Percentiles rank a stretch among this genome's conserved stretches.
Evolutionary conservation across 2,888 invertebrate genomes (phyloP).

Genomic region (Melinopterus prodromus): DNA sequence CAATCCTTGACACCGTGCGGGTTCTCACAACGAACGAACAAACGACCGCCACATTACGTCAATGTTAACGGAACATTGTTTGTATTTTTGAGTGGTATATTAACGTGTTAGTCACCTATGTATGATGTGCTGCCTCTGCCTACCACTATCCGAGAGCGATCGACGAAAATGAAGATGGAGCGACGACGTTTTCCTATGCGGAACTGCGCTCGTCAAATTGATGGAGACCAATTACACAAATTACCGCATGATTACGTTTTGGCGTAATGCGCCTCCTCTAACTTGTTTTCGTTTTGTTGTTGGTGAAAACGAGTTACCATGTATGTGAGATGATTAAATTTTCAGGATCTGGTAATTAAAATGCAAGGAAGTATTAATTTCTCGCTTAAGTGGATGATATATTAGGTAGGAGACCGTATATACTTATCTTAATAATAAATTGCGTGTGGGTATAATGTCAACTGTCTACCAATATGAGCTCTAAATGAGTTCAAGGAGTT

Average conservation of each 20-base stretch:
- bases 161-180: not conserved
- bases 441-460: not conserved
- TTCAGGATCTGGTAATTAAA: not conserved
- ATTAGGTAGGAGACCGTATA: not conserved
- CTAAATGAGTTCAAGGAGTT: too few relatives aligned
- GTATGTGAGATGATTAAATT: not conserved
- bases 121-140: not conserved
- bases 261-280: not conserved
- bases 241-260: conserved; percentile 4
- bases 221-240: not conserved
- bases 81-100: not conserved
- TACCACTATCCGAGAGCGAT: not conserved
- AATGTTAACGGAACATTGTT: not conserved
- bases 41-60: not conserved
- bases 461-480: not conserved
- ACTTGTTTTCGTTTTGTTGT: not conserved
- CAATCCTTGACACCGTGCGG: not conserved
- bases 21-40: not conserved
- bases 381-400: not conserved
- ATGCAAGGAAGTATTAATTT: conserved; percentile 4
- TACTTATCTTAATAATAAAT: not conserved
- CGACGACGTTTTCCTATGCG: not conserved
- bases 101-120: not conserved
- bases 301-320: not conserved
- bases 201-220: not conserved